Conservation (phyloP, 2,113 vertebrate genomes). For the Gymnogyps californianus region DNA sequence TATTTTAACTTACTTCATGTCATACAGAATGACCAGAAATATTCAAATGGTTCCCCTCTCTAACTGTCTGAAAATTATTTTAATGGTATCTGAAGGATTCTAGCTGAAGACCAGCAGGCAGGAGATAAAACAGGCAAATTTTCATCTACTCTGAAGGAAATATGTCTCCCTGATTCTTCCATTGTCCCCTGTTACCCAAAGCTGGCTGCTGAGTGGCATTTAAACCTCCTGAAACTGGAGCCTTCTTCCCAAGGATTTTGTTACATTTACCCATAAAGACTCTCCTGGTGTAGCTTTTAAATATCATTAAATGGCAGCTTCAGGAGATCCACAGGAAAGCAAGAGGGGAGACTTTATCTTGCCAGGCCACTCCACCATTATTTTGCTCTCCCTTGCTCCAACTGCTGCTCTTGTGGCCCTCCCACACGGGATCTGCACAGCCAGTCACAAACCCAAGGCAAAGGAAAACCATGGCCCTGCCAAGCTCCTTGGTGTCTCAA, state of each 20-base stretch:
- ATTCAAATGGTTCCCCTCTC: background rate
- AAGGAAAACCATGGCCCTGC: background rate
- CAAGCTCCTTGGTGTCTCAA: background rate
- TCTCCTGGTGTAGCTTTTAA: background rate
- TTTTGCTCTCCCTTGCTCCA: background rate
- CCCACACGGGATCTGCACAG: rapidly evolving
- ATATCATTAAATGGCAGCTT: background rate
- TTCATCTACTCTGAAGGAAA: background rate
- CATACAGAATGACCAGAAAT: background rate
- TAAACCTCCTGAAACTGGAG: background rate
- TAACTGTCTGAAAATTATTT: background rate
- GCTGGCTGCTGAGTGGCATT: background rate
- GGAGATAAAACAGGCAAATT: background rate
- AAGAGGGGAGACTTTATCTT: background rate
- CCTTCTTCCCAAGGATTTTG: background rate
- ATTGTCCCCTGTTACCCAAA: background rate
- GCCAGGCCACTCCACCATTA: background rate
- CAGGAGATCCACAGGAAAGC: background rate
- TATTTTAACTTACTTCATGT: background rate
- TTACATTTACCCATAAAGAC: background rate
- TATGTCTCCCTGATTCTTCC: background rate
- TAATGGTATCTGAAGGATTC: background rate
- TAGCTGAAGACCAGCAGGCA: background rate
- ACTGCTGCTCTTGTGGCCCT: background rate
- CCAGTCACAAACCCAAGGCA: background rate